These are phyloP conservation scores for Lasioglossum lativentre DNA, from an alignment of 2,888 invertebrate species.

Conservation along the genomic window DNA sequence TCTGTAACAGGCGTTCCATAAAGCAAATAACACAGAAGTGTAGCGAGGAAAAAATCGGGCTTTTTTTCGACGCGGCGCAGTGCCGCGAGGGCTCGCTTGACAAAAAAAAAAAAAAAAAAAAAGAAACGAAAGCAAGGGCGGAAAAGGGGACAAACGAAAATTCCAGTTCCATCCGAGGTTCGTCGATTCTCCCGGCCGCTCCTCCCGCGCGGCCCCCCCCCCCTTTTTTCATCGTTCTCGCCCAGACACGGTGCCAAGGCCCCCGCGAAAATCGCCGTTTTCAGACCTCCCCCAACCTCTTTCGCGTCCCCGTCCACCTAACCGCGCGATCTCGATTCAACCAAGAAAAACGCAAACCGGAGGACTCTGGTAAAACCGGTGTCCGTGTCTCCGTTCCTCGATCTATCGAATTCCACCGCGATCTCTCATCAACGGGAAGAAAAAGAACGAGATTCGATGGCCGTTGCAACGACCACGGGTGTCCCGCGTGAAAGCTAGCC, in stretches of 20 bases:
- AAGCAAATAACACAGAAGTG: conserved; percentile 84
- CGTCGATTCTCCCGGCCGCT: conserved; percentile 44
- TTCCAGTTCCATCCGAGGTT: conserved; percentile 67
- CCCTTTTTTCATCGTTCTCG: conserved; percentile 18
- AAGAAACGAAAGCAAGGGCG: conserved; percentile 51
- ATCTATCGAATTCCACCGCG: neutral
- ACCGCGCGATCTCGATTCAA: neutral
- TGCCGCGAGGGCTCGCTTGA: conserved; percentile 71
- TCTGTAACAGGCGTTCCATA: conserved; percentile 85
- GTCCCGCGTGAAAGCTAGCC: neutral
- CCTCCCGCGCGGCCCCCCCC: neutral
- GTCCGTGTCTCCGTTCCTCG: neutral
- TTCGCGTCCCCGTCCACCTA: neutral
- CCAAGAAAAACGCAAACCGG: neutral
- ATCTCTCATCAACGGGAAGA: neutral
- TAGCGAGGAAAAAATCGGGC: conserved; percentile 80
- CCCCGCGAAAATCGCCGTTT: conserved; percentile 36
- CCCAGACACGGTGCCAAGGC: conserved; percentile 40
- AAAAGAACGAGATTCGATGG: neutral
- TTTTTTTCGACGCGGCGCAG: conserved; percentile 74
- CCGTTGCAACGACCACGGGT: neutral
- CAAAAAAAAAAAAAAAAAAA: conserved; percentile 53
- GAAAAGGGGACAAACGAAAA: conserved; percentile 71
- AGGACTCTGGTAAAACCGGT: neutral
- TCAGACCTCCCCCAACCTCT: neutral